These are phyloP conservation scores for Passer montanus DNA, from an alignment of 2,113 vertebrate species.

Conservation along the genomic window DNA sequence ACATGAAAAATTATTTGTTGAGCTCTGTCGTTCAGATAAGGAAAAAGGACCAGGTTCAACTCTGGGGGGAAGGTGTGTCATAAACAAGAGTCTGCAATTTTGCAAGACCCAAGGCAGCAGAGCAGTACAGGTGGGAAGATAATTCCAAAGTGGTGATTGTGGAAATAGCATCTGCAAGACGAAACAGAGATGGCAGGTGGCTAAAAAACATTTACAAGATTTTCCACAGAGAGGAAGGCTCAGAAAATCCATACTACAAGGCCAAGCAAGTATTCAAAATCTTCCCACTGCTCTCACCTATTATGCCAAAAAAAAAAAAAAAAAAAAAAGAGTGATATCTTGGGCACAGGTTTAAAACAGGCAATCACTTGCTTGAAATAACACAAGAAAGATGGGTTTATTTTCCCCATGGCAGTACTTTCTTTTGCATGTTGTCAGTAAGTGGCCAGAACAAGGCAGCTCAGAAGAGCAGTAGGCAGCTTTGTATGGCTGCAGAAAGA, in stretches of 20 bases:
- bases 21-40: neutral
- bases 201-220: neutral
- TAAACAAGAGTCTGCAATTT: neutral
- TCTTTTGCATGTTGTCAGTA: neutral
- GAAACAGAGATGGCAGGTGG: neutral
- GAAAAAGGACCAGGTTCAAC: neutral
- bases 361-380: neutral
- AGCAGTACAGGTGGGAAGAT: rapidly evolving
- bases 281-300: neutral
- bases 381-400: neutral
- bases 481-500: neutral
- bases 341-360: neutral
- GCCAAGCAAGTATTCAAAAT: neutral
- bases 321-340: neutral
- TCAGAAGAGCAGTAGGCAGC: neutral
- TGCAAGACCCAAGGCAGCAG: neutral
- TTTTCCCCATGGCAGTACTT: neutral
- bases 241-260: neutral
- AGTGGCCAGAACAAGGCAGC: neutral
- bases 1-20: neutral
- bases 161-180: neutral
- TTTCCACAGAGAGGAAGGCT: neutral
- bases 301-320: neutral
- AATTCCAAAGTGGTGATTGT: neutral
- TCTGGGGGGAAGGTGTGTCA: neutral